These are phyloP conservation scores for Lepus americanus DNA, from an alignment of 2,113 vertebrate species.

Conservation along the genomic window DNA sequence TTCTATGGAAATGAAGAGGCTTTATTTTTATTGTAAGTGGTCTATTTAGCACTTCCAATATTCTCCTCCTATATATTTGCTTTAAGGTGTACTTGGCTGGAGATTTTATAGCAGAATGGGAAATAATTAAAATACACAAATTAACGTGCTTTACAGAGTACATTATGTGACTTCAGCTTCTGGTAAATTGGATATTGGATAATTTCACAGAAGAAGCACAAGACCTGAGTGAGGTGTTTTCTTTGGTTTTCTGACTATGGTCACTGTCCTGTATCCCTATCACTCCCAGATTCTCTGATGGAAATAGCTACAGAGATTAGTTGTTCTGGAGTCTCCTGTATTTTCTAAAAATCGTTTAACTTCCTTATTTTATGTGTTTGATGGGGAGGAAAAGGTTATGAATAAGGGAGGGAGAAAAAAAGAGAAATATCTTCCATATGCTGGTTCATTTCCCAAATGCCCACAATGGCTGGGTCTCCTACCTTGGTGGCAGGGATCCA, in stretches of 20 bases:
- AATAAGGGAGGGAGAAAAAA: no score
- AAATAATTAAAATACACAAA: conserved; percentile 82
- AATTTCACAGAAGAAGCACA: conserved; percentile 63
- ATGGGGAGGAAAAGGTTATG: no score
- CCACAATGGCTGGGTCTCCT: no score
- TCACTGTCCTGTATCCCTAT: not conserved
- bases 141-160: conserved; percentile 66
- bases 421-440: no score
- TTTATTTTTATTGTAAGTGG: conserved; percentile 8
- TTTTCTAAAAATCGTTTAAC: not conserved
- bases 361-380: no score
- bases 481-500: no score
- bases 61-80: conserved; percentile 51
- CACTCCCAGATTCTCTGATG: not conserved
- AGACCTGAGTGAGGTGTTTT: not conserved
- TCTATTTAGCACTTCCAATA: conserved; percentile 49
- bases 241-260: not conserved
- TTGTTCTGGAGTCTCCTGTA: not conserved
- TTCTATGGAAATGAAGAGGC: conserved; percentile 24
- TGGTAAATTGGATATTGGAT: conserved; percentile 62
- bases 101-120: conserved; percentile 71
- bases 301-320: not conserved
- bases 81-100: conserved; percentile 56
- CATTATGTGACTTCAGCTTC: conserved; percentile 42
- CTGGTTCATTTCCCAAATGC: no score